Conservation (phyloP, 2,113 vertebrate genomes). For the Australoheros scitulus region DNA sequence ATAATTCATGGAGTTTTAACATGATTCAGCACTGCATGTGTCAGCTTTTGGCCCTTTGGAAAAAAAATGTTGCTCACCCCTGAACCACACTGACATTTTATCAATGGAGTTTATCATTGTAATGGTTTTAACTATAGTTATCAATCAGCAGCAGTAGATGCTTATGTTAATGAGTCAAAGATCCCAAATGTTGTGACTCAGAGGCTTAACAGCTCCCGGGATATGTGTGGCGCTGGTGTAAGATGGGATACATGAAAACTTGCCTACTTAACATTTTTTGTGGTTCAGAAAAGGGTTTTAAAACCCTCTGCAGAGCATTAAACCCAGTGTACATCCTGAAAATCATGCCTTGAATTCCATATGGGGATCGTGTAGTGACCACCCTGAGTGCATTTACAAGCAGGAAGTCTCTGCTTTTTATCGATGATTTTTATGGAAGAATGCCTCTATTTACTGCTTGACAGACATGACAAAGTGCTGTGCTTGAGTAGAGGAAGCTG, state of each 20-base stretch:
- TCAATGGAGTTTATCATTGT: background rate
- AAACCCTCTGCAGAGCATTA: background rate
- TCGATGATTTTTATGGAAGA: conserved; percentile 6
- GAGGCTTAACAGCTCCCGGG: background rate
- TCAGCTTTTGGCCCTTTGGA: background rate
- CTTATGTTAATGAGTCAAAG: background rate
- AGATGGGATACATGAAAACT: background rate
- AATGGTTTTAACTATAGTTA: background rate
- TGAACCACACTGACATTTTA: background rate
- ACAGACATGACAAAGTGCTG: conserved; percentile 43
- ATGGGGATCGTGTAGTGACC: conserved; percentile 18
- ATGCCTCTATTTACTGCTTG: conserved; percentile 28
- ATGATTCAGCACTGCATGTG: background rate
- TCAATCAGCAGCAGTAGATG: background rate
- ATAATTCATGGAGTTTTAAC: background rate
- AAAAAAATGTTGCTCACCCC: background rate
- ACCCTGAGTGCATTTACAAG: conserved; percentile 30
- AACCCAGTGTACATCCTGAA: background rate
- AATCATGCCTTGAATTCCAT: conserved; percentile 1
- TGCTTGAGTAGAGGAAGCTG: conserved; percentile 30
- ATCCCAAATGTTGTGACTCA: background rate
- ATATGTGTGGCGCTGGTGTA: background rate
- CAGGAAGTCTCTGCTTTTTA: conserved; percentile 45
- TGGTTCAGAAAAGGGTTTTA: background rate
- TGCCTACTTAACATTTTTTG: background rate